A percentile compares a stretch with the other conserved stretches of the same genome.
These are phyloP conservation scores for Machimus atricapillus DNA, from an alignment of 2,888 invertebrate species.

Conservation along the genomic window DNA sequence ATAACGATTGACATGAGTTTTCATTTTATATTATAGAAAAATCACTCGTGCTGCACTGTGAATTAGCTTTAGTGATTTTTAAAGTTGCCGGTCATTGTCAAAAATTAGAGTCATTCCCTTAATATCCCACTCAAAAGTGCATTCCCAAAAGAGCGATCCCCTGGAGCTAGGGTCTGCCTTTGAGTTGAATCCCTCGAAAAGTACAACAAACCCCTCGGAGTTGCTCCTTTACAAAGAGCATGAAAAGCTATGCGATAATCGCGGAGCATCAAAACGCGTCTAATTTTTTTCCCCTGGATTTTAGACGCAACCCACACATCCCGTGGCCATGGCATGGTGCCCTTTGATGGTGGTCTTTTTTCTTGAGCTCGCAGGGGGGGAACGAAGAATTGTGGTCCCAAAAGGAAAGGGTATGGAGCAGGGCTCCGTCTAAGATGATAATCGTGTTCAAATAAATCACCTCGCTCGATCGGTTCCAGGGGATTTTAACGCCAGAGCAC, in stretches of 20 bases:
- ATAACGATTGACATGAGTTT: background rate
- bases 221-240: background rate
- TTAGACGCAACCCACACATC: background rate
- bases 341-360: background rate
- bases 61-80: background rate
- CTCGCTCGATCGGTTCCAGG: constrained; percentile 17
- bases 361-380: background rate
- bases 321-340: background rate
- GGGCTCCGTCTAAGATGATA: constrained; percentile 28
- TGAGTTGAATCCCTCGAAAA: background rate
- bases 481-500: constrained; percentile 17
- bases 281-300: background rate
- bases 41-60: background rate
- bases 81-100: background rate
- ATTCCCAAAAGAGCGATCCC: background rate
- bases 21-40: background rate
- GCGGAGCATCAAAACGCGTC: background rate
- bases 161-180: background rate
- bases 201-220: background rate
- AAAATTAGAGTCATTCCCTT: background rate
- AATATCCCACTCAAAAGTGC: background rate
- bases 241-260: background rate
- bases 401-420: background rate
- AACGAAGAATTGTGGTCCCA: background rate
- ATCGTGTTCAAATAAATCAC: constrained; percentile 40